Percentiles rank a stretch among this genome's conserved stretches.
These are phyloP conservation scores for Physocephala rufipes DNA, from an alignment of 2,888 invertebrate genomes.

Conservation along the genomic window DNA sequence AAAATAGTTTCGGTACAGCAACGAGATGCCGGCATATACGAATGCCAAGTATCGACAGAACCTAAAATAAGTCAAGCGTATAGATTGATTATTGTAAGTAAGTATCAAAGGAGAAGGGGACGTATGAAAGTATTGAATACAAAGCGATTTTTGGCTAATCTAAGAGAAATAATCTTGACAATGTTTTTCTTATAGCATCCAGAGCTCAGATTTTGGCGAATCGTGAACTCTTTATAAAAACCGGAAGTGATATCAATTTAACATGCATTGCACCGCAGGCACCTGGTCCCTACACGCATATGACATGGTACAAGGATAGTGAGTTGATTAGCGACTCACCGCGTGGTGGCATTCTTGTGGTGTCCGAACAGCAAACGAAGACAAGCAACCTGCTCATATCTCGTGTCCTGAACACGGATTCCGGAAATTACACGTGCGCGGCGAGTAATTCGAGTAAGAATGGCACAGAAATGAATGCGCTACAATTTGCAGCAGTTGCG, in stretches of 20 bases:
- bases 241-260: constrained; percentile 91
- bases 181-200: constrained; percentile 73
- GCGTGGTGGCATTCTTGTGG: constrained; percentile 85
- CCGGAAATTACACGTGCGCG: constrained; percentile 89
- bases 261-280: constrained; percentile 86
- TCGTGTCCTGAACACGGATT: constrained; percentile 69
- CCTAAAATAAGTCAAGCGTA: constrained; percentile 80
- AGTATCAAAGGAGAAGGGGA: no score
- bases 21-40: constrained; percentile 76
- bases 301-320: constrained; percentile 86
- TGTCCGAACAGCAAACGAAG: constrained; percentile 85
- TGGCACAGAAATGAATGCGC: no score
- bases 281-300: constrained; percentile 74
- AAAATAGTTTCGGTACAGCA: constrained; percentile 76
- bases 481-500: no score
- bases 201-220: constrained; percentile 89
- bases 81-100: constrained; percentile 77
- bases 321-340: constrained; percentile 86
- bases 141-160: no score
- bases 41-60: constrained; percentile 82
- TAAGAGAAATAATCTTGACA: no score
- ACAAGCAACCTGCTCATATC: constrained; percentile 87
- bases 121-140: no score
- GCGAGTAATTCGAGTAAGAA: constrained; percentile 80
- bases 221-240: constrained; percentile 85